A percentile compares a stretch with the other conserved stretches of the same genome.
phyloP scores from a whole-genome alignment of 2,113 vertebrate species.

The Callaeas wilsoni region DNA sequence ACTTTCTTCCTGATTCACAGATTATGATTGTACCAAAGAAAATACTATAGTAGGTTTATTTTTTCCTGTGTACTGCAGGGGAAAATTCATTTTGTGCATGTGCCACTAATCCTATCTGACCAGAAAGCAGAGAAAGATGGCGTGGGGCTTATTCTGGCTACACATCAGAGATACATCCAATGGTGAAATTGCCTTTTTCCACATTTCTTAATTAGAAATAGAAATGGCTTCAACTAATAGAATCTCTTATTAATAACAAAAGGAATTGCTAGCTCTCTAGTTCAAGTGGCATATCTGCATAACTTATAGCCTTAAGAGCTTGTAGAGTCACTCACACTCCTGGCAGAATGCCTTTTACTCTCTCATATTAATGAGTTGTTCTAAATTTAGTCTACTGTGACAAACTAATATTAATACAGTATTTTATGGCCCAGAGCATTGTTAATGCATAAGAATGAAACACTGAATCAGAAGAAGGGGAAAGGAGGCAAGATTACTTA shows the following conservation, averaged over 20 bases:
- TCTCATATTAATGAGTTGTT: slow-evolving; percentile 85
- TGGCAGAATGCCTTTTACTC: slow-evolving; percentile 80
- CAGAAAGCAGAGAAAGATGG: slow-evolving; percentile 45
- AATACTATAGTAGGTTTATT: background rate
- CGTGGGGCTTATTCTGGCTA: slow-evolving; percentile 50
- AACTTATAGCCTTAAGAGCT: slow-evolving; percentile 82
- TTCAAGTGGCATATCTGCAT: slow-evolving; percentile 82
- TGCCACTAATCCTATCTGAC: slow-evolving; percentile 61
- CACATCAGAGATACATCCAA: slow-evolving; percentile 54
- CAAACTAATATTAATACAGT: slow-evolving; percentile 88
- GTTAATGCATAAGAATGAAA: slow-evolving; percentile 81
- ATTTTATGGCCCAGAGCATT: slow-evolving; percentile 82
- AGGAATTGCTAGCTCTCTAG: slow-evolving; percentile 73
- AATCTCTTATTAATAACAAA: slow-evolving; percentile 81
- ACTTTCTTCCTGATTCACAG: slow-evolving; percentile 25
- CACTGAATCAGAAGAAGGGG: slow-evolving; percentile 71
- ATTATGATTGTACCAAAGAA: background rate
- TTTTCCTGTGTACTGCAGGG: slow-evolving; percentile 1
- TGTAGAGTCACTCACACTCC: slow-evolving; percentile 71
- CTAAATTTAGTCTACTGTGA: slow-evolving; percentile 84
- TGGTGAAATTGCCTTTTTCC: slow-evolving; percentile 71
- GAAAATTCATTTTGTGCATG: slow-evolving; percentile 63
- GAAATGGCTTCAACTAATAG: slow-evolving; percentile 72
- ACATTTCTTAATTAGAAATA: slow-evolving; percentile 82
- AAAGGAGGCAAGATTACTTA: slow-evolving; percentile 73